phyloP scores from a whole-genome alignment of 2,113 vertebrate genomes.

The Plestiodon gilberti region DNA sequence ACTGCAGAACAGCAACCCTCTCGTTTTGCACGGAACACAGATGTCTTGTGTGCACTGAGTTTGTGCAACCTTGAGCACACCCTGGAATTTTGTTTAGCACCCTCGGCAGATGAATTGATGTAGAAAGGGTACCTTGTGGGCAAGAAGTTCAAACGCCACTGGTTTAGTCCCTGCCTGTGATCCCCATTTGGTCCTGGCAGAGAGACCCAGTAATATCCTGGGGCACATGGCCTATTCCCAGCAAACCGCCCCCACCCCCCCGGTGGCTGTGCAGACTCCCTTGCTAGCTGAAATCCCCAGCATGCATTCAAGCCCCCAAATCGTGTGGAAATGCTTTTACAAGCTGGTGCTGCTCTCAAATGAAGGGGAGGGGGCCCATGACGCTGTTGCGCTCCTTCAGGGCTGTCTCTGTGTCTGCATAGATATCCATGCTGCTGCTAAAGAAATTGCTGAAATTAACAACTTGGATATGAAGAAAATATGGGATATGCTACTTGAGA shows the following conservation, averaged over 20 bases:
- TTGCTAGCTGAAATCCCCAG: not conserved
- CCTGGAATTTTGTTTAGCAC: too few species aligned
- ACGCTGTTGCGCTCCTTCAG: not conserved
- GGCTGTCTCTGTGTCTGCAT: not conserved
- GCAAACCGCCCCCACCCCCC: too few species aligned
- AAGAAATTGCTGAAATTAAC: conserved; percentile 90
- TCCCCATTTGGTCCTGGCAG: too few species aligned
- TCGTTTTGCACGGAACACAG: not conserved
- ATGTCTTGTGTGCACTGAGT: not conserved
- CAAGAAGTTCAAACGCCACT: too few species aligned
- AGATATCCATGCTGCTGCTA: conserved; percentile 90
- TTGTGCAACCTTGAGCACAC: not conserved
- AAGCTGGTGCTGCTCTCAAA: not conserved
- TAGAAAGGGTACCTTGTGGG: too few species aligned
- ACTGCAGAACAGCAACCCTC: too few species aligned
- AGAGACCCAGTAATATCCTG: too few species aligned
- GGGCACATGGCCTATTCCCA: too few species aligned
- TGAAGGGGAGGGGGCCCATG: too few species aligned
- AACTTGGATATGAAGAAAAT: conserved; percentile 88
- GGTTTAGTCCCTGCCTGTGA: too few species aligned
- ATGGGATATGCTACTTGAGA: conserved; percentile 86
- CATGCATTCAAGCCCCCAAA: not conserved
- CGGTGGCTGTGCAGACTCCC: too few species aligned
- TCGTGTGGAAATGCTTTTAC: not conserved
- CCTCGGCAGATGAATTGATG: too few species aligned